These are phyloP conservation scores for Strigamia transsilvanica DNA, from an alignment of 2,888 invertebrate genomes.

Conservation along the genomic window DNA sequence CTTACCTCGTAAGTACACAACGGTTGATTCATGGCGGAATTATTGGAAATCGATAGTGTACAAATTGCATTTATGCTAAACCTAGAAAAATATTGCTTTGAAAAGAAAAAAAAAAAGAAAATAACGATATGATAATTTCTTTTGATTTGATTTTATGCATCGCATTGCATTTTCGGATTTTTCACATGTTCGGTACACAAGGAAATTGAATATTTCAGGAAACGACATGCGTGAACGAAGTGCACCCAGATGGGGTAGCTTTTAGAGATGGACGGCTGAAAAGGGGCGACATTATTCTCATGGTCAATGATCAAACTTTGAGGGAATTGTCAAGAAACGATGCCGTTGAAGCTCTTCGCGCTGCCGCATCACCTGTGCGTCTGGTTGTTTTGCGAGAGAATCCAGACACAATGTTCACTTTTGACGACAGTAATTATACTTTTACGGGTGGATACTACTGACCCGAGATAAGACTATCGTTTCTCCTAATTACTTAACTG, in stretches of 20 bases:
- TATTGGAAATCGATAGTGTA: neutral
- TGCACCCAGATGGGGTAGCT: slow-evolving; percentile 59
- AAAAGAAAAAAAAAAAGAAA: neutral
- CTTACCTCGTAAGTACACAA: slow-evolving; percentile 59
- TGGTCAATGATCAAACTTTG: slow-evolving; percentile 60
- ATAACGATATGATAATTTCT: too few relatives aligned
- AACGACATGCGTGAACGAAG: slow-evolving; percentile 59
- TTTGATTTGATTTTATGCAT: neutral
- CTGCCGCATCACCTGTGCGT: slow-evolving; percentile 59
- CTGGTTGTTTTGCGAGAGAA: slow-evolving; percentile 60
- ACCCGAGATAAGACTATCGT: neutral
- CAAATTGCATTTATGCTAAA: slow-evolving; percentile 1
- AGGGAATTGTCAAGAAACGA: slow-evolving; percentile 58
- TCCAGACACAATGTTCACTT: slow-evolving; percentile 60
- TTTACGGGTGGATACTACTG: neutral
- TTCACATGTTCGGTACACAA: neutral
- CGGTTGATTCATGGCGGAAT: too few relatives aligned
- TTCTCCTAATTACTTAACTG: neutral
- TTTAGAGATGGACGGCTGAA: slow-evolving; percentile 59
- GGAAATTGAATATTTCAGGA: slow-evolving; percentile 55
- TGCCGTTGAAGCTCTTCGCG: slow-evolving; percentile 58
- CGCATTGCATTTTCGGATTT: slow-evolving; percentile 27
- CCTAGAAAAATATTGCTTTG: neutral
- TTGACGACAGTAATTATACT: slow-evolving; percentile 58
- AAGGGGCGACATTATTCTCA: slow-evolving; percentile 59